Evolutionary conservation across 1,140 invertebrate species (phyloP).

Genomic region (Vollenhovia emeryi): DNA sequence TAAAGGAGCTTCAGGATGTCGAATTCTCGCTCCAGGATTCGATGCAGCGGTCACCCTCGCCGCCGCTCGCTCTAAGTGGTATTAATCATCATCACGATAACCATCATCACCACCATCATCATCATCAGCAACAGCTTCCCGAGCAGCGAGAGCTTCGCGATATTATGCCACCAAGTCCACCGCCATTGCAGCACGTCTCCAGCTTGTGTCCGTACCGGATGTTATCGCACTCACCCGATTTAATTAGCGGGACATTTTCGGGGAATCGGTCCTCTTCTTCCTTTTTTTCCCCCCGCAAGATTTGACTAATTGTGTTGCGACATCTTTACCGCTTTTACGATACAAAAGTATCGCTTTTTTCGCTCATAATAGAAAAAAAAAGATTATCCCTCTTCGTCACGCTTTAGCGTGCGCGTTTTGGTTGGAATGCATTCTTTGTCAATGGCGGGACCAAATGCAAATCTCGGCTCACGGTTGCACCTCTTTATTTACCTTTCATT

Average conservation of each 20-base stretch:
- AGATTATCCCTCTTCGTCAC: background rate
- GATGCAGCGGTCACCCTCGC: conserved; percentile 87
- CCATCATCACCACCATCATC: conserved; percentile 65
- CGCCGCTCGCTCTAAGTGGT: conserved; percentile 83
- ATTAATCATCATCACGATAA: conserved; percentile 73
- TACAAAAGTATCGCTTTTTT: conserved; percentile 29
- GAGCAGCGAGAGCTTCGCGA: conserved; percentile 81
- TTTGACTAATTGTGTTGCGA: background rate
- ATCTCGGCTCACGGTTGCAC: background rate
- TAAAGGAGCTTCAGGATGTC: conserved; percentile 96
- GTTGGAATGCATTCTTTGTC: conserved; percentile 10
- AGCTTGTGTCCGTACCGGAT: conserved; percentile 84
- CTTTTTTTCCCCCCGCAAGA: background rate
- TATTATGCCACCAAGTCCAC: conserved; percentile 80
- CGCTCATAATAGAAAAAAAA: background rate
- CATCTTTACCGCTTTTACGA: background rate
- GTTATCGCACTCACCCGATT: conserved; percentile 62
- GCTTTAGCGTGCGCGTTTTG: background rate
- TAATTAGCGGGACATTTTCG: background rate
- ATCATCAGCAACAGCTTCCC: conserved; percentile 71
- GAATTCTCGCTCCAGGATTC: conserved; percentile 91
- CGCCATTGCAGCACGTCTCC: conserved; percentile 84
- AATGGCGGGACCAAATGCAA: background rate
- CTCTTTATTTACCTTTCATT: conserved; percentile 24
- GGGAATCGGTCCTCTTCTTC: background rate